Evolutionary conservation across 2,888 invertebrate species (phyloP).

Genomic region (Volucella inanis): DNA sequence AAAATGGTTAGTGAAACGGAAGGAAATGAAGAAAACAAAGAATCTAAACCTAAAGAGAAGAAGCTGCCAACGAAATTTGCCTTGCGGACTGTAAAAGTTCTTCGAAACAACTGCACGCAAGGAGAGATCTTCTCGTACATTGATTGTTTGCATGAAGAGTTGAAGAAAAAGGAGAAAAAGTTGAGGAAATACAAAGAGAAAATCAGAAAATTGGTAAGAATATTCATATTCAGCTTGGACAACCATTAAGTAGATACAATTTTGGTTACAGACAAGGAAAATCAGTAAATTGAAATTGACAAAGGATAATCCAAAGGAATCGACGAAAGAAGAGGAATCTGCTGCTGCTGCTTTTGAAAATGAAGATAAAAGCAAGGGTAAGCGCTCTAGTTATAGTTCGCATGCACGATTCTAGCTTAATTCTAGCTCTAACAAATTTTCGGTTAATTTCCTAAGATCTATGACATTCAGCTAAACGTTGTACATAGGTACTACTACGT

Average conservation of each 20-base stretch:
- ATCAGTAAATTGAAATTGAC: conserved; percentile 38
- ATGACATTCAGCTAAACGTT: no score
- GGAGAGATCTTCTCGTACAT: conserved; percentile 79
- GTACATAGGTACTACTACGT: no score
- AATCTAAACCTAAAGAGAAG: conserved; percentile 48
- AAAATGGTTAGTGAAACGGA: conserved; percentile 75
- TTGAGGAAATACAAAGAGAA: conserved; percentile 86
- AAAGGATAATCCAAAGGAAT: no score
- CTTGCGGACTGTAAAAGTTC: conserved; percentile 71
- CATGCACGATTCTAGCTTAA: no score
- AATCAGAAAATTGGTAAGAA: conserved; percentile 84
- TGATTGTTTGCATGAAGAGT: conserved; percentile 78
- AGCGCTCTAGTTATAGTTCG: no score
- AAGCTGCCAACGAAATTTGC: conserved; percentile 46
- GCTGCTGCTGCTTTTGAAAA: not conserved
- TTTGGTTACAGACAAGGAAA: conserved; percentile 51
- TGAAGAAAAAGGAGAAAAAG: conserved; percentile 84
- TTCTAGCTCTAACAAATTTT: no score
- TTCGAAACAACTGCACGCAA: conserved; percentile 67
- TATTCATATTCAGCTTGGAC: not conserved
- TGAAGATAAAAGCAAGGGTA: no score
- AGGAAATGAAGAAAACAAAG: conserved; percentile 59
- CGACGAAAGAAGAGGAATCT: not conserved
- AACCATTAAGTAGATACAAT: not conserved
- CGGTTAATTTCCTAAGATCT: no score